Percentiles rank a stretch among this genome's conserved stretches.
phyloP scores from a whole-genome alignment of 1,140 invertebrate genomes.

The Akabosia matsudoensis region DNA sequence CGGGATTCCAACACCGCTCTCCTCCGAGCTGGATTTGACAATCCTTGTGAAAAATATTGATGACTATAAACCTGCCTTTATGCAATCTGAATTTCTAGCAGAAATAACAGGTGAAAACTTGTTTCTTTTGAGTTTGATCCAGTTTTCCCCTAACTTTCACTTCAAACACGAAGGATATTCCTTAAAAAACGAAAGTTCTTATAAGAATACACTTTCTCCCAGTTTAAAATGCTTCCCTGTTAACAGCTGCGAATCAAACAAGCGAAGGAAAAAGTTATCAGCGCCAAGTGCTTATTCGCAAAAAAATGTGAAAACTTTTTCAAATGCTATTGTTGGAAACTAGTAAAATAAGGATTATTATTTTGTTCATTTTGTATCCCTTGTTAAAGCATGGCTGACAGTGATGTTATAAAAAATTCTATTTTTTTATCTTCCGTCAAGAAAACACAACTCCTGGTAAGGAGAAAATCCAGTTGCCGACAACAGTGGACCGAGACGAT shows the following conservation, averaged over 20 bases:
- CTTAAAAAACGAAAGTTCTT: background rate
- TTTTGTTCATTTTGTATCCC: too few species aligned
- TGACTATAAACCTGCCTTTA: constrained; percentile 82
- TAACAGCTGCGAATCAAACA: too few species aligned
- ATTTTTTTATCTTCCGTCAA: too few species aligned
- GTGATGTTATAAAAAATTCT: too few species aligned
- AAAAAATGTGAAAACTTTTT: too few species aligned
- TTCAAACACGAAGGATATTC: background rate
- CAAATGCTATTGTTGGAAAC: too few species aligned
- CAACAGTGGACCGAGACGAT: constrained; percentile 69
- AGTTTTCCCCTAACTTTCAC: background rate
- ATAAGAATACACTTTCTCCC: too few species aligned
- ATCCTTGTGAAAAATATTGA: constrained; percentile 85
- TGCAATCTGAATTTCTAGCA: constrained; percentile 65
- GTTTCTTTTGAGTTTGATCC: background rate
- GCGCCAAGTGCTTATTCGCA: too few species aligned
- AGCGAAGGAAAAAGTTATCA: too few species aligned
- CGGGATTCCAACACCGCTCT: constrained; percentile 76
- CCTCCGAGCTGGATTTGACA: constrained; percentile 81
- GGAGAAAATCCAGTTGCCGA: constrained; percentile 68
- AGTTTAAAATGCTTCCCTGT: too few species aligned
- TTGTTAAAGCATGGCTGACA: too few species aligned
- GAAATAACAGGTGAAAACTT: constrained; percentile 65
- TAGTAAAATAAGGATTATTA: too few species aligned
- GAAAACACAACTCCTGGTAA: constrained; percentile 69